These are phyloP conservation scores for Anodontia alba DNA, from an alignment of 2,888 invertebrate species.

Conservation along the genomic window DNA sequence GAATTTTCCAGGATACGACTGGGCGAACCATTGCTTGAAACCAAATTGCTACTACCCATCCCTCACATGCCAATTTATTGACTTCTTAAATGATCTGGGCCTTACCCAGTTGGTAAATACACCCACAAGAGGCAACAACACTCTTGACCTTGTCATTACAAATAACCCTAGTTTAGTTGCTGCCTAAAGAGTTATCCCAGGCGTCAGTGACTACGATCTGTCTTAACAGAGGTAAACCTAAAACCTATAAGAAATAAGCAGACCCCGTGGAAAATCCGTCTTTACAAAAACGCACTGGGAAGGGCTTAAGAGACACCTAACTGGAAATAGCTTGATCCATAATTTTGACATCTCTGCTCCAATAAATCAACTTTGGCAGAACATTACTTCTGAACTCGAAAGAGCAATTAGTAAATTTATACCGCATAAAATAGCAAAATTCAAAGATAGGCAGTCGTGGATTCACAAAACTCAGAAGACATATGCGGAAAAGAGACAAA, in stretches of 20 bases:
- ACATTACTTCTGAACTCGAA: constrained; percentile 5
- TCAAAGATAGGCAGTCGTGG: background rate
- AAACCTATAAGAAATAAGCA: constrained; percentile 18
- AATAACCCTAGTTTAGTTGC: constrained; percentile 8
- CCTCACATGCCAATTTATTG: constrained; percentile 12
- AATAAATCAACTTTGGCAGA: constrained; percentile 3
- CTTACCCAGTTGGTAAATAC: constrained; percentile 3
- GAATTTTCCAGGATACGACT: constrained; percentile 24
- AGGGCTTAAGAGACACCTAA: constrained; percentile 11
- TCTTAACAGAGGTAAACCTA: background rate
- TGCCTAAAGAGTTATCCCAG: constrained; percentile 9
- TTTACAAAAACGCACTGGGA: constrained; percentile 19
- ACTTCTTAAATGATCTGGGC: constrained; percentile 3
- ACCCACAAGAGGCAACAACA: constrained; percentile 15
- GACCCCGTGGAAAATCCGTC: constrained; percentile 17
- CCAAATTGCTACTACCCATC: constrained; percentile 15
- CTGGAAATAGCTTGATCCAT: background rate
- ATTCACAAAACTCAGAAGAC: background rate
- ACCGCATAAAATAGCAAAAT: constrained; percentile 4
- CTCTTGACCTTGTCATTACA: constrained; percentile 9
- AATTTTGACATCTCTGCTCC: background rate
- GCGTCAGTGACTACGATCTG: constrained; percentile 13
- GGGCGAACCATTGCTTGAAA: constrained; percentile 1
- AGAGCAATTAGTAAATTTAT: background rate
- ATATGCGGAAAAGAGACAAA: too few species aligned